Conservation (phyloP, 2,888 invertebrate species). For the Candidula unifasciata region DNA sequence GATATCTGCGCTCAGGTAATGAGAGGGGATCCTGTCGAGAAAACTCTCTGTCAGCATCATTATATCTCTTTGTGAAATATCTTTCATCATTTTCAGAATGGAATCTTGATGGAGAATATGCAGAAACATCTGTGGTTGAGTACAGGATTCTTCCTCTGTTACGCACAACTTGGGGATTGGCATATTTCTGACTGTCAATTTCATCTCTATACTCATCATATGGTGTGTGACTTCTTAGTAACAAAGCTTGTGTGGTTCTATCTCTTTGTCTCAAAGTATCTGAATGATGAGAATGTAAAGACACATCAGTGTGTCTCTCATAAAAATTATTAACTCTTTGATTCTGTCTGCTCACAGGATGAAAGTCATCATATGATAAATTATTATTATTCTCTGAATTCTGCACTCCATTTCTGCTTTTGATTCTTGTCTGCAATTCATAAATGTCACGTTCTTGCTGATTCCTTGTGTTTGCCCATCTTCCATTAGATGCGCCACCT, state of each 20-base stretch:
- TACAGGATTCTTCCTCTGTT: neutral
- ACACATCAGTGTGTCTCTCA: neutral
- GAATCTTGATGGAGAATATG: neutral
- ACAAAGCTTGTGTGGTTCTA: neutral
- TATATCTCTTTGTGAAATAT: neutral
- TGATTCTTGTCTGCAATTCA: neutral
- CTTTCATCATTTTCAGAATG: neutral
- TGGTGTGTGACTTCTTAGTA: neutral
- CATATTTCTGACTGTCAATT: neutral
- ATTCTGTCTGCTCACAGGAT: neutral
- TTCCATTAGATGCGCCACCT: slow-evolving; percentile 24
- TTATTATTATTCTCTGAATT: neutral
- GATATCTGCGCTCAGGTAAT: neutral
- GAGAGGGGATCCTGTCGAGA: slow-evolving; percentile 1
- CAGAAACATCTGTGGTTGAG: neutral
- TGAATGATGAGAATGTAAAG: neutral
- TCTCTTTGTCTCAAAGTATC: neutral
- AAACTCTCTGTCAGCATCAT: neutral
- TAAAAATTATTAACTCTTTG: neutral
- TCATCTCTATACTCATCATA: neutral
- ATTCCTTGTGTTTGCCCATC: slow-evolving; percentile 17
- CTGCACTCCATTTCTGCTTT: neutral
- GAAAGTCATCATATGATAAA: slow-evolving; percentile 16
- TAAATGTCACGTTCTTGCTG: neutral
- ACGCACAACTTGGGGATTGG: neutral